Base-by-base conservation (phyloP, 2,797 vertebrate species). In the Otus scops region DNA sequence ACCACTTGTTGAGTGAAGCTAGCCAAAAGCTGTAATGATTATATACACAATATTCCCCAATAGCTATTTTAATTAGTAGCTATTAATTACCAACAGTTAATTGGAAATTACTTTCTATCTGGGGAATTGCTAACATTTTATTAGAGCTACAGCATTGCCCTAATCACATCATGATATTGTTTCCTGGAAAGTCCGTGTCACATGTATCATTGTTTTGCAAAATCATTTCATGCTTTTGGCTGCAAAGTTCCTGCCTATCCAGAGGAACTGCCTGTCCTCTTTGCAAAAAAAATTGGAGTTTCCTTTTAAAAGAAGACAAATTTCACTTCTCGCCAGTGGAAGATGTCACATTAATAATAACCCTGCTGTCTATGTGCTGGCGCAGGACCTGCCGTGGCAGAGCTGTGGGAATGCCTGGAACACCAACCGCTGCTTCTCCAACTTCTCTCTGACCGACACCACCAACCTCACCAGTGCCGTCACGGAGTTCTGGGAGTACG, bases 401-500 rank as follows among this genome's bases (percentile, higher is more conserved):
- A 99, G 97, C 95, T 99, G 99, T 8, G 98, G 98, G 88, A 99
- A 99, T 13, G 60, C 97, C 61, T 99, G 99, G 99, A 99, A 99
- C 97, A 99, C 99, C 0, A 98, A 99, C 1, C 97, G 93, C 78
- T 99, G 99, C 84, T 99, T 99, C 87, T 99, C 98, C 94, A 99
- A 99, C 98, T 99, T 99, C 97, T 99, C 99, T 36, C 97, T 99
- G 97, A 96, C 90, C 2, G 99, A 99, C 96, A 99, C 99, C 90
- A 98, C 98, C 95, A 99, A 99, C 97, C 97, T 99, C 95, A 99
- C 98, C 97, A 99, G 99, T 0, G 98, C 99, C 0, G 99, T 99
- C 95, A 99, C 98, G 1, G 99, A 99, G 97, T 99, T 99, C 97
- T 99, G 99, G 99, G 99, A 99, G 99, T 99, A 98, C 36, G 99